These are phyloP conservation scores for Montipora sp. DNA, from an alignment of 64 coral and sea anemone genomes.

Conservation along the genomic window DNA sequence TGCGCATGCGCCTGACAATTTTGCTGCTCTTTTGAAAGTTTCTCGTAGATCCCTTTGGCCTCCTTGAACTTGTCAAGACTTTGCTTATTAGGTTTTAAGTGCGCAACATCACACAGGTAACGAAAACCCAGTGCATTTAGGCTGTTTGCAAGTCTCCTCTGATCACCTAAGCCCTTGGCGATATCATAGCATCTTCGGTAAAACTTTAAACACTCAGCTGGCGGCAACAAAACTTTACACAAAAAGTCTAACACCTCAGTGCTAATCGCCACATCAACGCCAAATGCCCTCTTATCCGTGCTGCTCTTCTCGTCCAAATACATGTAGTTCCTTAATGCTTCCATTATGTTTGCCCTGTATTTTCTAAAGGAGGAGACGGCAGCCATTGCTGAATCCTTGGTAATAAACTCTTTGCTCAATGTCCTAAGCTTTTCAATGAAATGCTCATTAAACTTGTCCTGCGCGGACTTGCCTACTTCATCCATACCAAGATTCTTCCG, in stretches of 20 bases:
- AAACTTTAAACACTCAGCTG: neutral
- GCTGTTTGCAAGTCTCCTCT: slow-evolving; percentile 16
- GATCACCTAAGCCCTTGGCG: neutral
- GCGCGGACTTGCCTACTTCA: neutral
- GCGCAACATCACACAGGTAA: neutral
- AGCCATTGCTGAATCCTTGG: neutral
- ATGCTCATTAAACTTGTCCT: neutral
- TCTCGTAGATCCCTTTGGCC: neutral
- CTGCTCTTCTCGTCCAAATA: neutral
- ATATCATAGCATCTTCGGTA: slow-evolving; percentile 11
- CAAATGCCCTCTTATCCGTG: neutral
- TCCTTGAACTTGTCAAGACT: neutral
- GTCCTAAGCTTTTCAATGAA: neutral
- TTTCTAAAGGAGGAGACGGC: neutral
- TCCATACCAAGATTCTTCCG: neutral
- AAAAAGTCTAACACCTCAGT: slow-evolving; percentile 20
- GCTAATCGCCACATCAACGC: neutral
- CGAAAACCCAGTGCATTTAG: slow-evolving; percentile 7
- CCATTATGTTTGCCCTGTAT: slow-evolving; percentile 11
- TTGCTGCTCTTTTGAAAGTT: neutral
- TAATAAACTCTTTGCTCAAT: neutral
- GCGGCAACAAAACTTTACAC: slow-evolving; percentile 11
- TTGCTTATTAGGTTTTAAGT: neutral
- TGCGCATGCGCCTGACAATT: neutral
- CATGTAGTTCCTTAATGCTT: neutral